Percentiles rank a stretch among this genome's conserved stretches.
phyloP scores from a whole-genome alignment of 2,888 invertebrate genomes.

The Gerris lacustris region DNA sequence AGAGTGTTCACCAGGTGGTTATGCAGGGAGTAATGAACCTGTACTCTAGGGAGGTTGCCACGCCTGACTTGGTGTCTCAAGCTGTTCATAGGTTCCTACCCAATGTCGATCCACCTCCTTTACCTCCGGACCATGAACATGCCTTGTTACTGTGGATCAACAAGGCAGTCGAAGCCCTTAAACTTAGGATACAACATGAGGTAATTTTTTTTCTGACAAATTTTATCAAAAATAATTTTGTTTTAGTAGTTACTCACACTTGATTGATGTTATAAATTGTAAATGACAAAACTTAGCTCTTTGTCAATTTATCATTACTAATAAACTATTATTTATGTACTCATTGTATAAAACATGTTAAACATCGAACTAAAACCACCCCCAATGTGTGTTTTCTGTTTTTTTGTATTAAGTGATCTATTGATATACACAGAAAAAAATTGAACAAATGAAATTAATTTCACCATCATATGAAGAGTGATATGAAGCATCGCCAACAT shows the following conservation, averaged over 20 bases:
- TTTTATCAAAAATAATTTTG: background rate
- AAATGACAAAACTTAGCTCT: background rate
- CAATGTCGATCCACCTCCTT: constrained; percentile 39
- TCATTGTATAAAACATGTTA: too few species aligned
- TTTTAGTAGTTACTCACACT: background rate
- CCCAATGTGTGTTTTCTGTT: too few species aligned
- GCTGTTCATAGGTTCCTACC: constrained; percentile 64
- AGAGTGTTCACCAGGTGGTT: constrained; percentile 91
- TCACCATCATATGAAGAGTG: too few species aligned
- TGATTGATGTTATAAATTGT: constrained; percentile 23
- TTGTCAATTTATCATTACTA: too few species aligned
- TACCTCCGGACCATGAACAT: constrained; percentile 58
- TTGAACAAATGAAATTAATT: too few species aligned
- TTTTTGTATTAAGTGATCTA: too few species aligned
- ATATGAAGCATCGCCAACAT: too few species aligned
- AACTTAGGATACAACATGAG: constrained; percentile 35
- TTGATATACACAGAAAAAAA: too few species aligned
- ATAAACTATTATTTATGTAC: too few species aligned
- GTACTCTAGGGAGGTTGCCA: constrained; percentile 84
- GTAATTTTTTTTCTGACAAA: constrained; percentile 34
- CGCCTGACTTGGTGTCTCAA: constrained; percentile 70
- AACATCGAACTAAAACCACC: too few species aligned
- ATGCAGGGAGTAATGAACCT: constrained; percentile 90
- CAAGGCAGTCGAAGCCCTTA: constrained; percentile 69
- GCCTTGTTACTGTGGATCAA: constrained; percentile 80